Evolutionary conservation across 2,797 vertebrate genomes (phyloP).

Genomic region (Ficedula albicollis): DNA sequence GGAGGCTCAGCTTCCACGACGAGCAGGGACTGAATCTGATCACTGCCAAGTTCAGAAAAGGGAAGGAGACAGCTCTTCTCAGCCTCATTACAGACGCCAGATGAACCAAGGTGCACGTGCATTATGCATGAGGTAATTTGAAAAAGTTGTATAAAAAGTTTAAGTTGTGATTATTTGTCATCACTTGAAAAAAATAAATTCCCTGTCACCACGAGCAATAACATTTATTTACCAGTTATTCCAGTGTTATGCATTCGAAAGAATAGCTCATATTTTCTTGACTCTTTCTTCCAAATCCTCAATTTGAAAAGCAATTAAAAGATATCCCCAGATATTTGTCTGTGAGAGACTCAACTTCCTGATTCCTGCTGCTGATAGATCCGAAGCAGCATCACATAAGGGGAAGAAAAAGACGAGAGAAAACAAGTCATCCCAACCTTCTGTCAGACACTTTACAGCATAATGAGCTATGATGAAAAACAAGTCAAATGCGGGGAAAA

Average conservation of each 20-base stretch:
- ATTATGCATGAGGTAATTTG: constrained; percentile 3
- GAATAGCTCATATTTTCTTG: background rate
- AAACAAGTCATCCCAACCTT: constrained; percentile 28
- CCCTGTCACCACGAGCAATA: background rate
- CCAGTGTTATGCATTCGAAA: background rate
- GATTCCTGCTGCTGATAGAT: constrained; percentile 9
- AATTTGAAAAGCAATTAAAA: constrained; percentile 47
- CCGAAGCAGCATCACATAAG: background rate
- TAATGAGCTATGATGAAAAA: constrained; percentile 49
- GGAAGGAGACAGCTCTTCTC: background rate
- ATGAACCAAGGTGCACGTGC: background rate
- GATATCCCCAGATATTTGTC: constrained; percentile 6
- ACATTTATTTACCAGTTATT: background rate
- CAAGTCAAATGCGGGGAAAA: constrained; percentile 37
- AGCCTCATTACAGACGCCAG: background rate
- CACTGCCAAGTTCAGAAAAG: background rate
- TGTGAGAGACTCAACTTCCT: background rate
- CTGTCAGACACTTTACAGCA: constrained; percentile 32
- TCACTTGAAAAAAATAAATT: background rate
- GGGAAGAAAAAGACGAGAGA: background rate
- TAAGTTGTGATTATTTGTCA: background rate
- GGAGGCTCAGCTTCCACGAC: accelerated
- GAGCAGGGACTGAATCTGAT: background rate
- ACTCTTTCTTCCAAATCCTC: constrained; percentile 4
- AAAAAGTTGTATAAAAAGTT: constrained; percentile 10